A percentile compares a stretch with the other conserved stretches of the same genome.
Evolutionary conservation across 2,888 invertebrate species (phyloP).

Genomic region (Pasiphila rectangulata): DNA sequence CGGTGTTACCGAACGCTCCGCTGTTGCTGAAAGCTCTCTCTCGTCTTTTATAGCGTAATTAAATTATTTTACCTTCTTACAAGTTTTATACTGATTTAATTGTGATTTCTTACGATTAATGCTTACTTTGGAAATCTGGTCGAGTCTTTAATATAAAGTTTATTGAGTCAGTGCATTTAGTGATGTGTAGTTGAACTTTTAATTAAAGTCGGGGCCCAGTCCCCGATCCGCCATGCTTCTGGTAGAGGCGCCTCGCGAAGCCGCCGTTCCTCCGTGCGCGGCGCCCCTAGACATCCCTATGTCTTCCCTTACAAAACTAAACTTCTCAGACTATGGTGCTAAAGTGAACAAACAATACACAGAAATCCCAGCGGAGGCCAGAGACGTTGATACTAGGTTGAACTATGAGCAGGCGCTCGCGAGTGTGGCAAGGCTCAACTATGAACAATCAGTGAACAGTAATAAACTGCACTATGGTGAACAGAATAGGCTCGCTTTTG

Average conservation of each 20-base stretch:
- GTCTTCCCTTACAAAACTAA: conserved; percentile 71
- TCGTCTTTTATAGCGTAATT: conserved; percentile 38
- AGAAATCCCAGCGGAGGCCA: conserved; percentile 49
- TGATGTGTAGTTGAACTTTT: conserved; percentile 56
- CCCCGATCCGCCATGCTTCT: conserved; percentile 86
- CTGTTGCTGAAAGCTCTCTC: conserved; percentile 44
- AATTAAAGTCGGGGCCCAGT: conserved; percentile 46
- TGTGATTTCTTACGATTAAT: background rate
- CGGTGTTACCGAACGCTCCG: conserved; percentile 51
- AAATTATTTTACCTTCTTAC: conserved; percentile 30
- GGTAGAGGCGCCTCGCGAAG: conserved; percentile 87
- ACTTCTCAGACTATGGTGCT: conserved; percentile 75
- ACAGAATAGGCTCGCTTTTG: conserved; percentile 64
- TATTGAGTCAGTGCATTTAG: conserved; percentile 37
- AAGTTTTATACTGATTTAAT: conserved; percentile 10
- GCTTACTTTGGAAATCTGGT: no score
- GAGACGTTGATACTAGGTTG: conserved; percentile 57
- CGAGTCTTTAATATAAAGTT: background rate
- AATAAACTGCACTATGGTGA: conserved; percentile 64
- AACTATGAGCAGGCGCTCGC: conserved; percentile 67
- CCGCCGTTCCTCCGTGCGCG: conserved; percentile 83
- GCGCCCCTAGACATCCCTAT: conserved; percentile 69
- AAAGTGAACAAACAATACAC: conserved; percentile 69
- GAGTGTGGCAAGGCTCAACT: conserved; percentile 62
- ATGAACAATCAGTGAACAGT: conserved; percentile 62